phyloP scores from a whole-genome alignment of 2,113 vertebrate species.

The Grallaria varia region DNA sequence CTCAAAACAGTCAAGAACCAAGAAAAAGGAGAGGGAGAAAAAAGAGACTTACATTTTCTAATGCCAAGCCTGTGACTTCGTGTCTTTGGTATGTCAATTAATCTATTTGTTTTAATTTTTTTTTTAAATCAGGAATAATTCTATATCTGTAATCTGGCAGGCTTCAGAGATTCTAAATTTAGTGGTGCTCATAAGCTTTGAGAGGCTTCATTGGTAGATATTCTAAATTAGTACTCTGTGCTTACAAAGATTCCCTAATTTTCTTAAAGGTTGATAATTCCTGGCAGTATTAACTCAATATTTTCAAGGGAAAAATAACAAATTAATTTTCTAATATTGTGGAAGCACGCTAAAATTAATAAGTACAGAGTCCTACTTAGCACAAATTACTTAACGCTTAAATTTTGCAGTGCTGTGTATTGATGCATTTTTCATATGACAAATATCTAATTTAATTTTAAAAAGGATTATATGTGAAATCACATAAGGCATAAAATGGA shows the following conservation, averaged over 20 bases:
- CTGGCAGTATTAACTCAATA: not conserved
- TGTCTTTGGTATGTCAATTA: not conserved
- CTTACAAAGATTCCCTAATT: not conserved
- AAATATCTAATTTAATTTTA: not conserved
- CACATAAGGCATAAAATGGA: not conserved
- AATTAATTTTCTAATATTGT: constrained; percentile 13
- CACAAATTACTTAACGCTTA: not conserved
- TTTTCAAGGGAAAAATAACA: not conserved
- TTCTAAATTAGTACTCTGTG: not conserved
- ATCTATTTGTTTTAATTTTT: not conserved
- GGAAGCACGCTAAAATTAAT: not conserved
- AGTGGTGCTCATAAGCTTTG: not conserved
- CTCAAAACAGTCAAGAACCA: not conserved
- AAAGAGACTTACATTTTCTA: not conserved
- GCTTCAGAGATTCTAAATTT: not conserved
- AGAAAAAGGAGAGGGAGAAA: not conserved
- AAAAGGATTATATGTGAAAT: not conserved
- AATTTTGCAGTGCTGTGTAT: not conserved
- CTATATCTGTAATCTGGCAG: not conserved
- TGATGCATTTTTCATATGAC: not conserved
- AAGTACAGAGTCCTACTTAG: not conserved
- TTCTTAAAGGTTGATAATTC: constrained; percentile 6
- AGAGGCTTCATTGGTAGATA: not conserved
- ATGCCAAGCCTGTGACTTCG: not conserved
- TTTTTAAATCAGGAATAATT: not conserved